Conservation (phyloP, 1,140 invertebrate species). For the Planococcus citri region DNA sequence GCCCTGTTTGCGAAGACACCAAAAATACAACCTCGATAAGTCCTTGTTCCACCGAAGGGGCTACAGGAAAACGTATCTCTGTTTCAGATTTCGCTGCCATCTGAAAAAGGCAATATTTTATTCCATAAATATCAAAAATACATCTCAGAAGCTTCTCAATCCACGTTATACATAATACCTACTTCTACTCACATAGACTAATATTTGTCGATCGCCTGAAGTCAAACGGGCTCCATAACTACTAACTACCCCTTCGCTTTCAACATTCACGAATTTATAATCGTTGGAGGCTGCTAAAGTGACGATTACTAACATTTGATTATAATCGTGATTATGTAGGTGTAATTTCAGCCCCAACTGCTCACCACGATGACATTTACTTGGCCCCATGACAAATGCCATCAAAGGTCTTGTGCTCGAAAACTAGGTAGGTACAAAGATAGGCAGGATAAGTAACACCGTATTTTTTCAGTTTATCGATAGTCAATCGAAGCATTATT, state of each 20-base stretch:
- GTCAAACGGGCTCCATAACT: conserved; percentile 37
- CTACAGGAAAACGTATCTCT: conserved; percentile 34
- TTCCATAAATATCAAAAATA: background rate
- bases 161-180: background rate
- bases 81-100: conserved; percentile 27
- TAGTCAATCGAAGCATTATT: background rate
- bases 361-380: conserved; percentile 41
- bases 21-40: conserved; percentile 39
- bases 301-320: conserved; percentile 33
- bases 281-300: conserved; percentile 34
- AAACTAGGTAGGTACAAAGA: no score
- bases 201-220: conserved; percentile 37
- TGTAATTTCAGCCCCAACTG: conserved; percentile 42
- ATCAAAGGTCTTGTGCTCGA: conserved; percentile 42
- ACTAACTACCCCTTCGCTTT: conserved; percentile 39
- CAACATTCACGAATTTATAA: conserved; percentile 44
- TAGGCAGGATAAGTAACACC: background rate
- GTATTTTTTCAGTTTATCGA: background rate
- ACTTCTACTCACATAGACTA: conserved; percentile 39
- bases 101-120: conserved; percentile 24
- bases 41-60: conserved; percentile 36
- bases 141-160: no score
- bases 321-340: conserved; percentile 41
- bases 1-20: conserved; percentile 41
- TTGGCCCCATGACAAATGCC: conserved; percentile 41